Evolutionary conservation across 2,113 vertebrate genomes (phyloP).

Genomic region (Tricholaema leucomelas): DNA sequence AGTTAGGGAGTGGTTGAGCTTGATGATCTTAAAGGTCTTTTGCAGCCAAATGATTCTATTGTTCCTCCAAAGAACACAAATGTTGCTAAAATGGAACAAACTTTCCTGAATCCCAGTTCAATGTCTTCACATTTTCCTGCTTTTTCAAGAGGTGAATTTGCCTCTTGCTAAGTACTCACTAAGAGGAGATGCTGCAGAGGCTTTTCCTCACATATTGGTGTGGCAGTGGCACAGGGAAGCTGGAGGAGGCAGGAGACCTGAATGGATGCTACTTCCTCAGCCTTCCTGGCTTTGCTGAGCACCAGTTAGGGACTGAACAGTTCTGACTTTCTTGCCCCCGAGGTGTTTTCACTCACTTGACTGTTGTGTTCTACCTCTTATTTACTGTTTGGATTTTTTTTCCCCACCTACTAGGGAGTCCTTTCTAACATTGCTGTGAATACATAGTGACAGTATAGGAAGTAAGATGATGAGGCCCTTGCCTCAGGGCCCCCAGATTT

Average conservation of each 20-base stretch:
- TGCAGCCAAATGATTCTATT: neutral
- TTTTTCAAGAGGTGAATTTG: neutral
- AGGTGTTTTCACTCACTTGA: neutral
- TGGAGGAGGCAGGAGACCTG: neutral
- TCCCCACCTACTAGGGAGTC: accelerated
- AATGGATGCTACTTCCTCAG: neutral
- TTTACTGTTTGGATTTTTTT: neutral
- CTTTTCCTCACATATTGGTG: neutral
- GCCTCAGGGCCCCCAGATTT: neutral
- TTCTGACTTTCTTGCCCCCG: accelerated
- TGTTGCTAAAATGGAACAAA: neutral
- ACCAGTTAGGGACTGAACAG: neutral
- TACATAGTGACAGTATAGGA: too few species aligned
- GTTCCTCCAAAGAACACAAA: accelerated
- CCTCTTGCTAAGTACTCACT: neutral
- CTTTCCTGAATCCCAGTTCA: neutral
- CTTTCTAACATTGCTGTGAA: neutral
- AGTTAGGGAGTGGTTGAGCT: too few species aligned
- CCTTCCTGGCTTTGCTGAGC: accelerated
- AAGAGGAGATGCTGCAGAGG: neutral
- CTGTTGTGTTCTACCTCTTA: neutral
- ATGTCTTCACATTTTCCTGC: neutral
- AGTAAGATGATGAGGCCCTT: neutral
- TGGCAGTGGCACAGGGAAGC: neutral
- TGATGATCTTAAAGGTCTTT: too few species aligned